Percentiles rank a stretch among this genome's conserved stretches.
phyloP scores from a whole-genome alignment of 2,113 vertebrate genomes.

The Ariopsis seemanni region DNA sequence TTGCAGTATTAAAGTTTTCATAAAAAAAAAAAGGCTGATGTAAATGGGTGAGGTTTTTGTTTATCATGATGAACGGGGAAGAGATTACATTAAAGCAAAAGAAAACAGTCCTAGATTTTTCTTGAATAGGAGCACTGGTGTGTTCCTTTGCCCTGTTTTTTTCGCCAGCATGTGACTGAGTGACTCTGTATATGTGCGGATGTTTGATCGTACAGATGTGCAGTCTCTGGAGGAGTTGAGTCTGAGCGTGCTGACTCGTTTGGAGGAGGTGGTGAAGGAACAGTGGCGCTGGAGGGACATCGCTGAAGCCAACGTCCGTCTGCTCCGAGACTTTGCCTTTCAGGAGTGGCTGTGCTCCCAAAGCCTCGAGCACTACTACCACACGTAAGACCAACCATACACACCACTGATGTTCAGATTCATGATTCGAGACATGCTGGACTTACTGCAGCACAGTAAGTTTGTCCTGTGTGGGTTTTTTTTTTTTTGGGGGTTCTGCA shows the following conservation, averaged over 20 bases:
- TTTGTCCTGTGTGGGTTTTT: background rate
- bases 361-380: slow-evolving; percentile 77
- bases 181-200: slow-evolving; percentile 33
- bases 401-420: background rate
- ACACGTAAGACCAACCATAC: slow-evolving; percentile 66
- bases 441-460: background rate
- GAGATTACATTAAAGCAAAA: background rate
- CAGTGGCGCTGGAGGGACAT: slow-evolving; percentile 71
- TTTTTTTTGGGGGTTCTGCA: background rate
- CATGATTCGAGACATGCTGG: no score
- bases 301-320: slow-evolving; percentile 72
- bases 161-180: background rate
- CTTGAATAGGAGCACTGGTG: background rate
- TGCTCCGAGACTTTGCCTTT: slow-evolving; percentile 78
- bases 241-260: slow-evolving; percentile 71
- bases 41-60: background rate
- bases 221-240: slow-evolving; percentile 79
- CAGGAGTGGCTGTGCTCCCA: slow-evolving; percentile 81
- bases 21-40: background rate
- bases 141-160: background rate
- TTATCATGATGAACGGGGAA: background rate
- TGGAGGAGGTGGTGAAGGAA: slow-evolving; percentile 76
- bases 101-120: background rate
- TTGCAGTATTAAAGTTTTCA: background rate
- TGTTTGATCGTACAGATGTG: slow-evolving; percentile 70